Base-by-base conservation (phyloP, 2,888 invertebrate genomes). In the Leucoptera coffeella region DNA sequence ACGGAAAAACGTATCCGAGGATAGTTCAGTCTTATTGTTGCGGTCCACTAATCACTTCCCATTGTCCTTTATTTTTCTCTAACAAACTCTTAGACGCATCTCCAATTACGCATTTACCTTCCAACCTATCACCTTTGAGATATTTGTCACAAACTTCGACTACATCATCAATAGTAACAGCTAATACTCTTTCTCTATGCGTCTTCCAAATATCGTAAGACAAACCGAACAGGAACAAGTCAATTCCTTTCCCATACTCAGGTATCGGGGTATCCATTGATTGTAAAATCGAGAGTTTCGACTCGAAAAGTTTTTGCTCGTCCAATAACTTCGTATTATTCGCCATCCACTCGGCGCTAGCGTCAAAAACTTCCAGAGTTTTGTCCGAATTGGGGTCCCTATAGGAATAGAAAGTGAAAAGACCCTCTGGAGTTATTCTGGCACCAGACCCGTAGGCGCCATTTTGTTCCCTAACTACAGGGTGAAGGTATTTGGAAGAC, bases 391-490 rank as follows among this genome's bases (percentile, higher is more conserved):
- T 85, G 0, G 95, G 95, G 64, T 95, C 95, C 31, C 94, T 75
- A 48, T 93, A 95, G 3, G 92, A 93, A 47, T 82, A 95, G 50
- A 85, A 94, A 29, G 77, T 78, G 41, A 95, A 85, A 3, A 82
- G 72, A 2, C 93, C 93, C 34, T 86, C 82, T 0, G 77, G 51
- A 1, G 77, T 73, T 4, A 88, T 43, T 36, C 67, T 73, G 0
- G 87, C 88, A 1, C 94, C 94, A 2, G 89, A 86, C 0, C 94
- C 95, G 50, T 95, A 96, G 0, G 95, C 95, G 1, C 94, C 93
- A 32, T 92, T 91, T 44, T 89, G 89, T 53, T 95, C 95, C 30
- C 95, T 73, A 1, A 89, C 73, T 34, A 90, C 82, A 1, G 88
- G 82, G 47, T 91, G 82, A 3, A 95, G 64, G 49, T 87, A 94